Evolutionary conservation across 2,797 vertebrate species (phyloP).

Genomic region (Galagoides demidoff): DNA sequence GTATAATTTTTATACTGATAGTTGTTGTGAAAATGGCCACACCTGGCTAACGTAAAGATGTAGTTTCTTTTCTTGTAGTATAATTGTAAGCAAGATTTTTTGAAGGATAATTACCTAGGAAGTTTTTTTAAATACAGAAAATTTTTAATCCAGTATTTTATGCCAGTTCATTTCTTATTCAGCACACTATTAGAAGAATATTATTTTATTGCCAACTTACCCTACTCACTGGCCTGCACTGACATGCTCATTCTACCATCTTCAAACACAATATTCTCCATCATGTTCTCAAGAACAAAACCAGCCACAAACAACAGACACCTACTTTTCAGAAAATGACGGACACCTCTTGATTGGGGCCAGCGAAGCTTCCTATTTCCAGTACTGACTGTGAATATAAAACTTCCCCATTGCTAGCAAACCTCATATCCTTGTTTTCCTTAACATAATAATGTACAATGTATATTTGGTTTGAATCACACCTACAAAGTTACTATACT

Average conservation of each 20-base stretch:
- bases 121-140: conserved; percentile 25
- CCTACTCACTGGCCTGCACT: neutral
- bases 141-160: conserved; percentile 1
- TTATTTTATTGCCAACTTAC: conserved; percentile 14
- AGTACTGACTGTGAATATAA: neutral
- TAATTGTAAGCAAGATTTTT: conserved; percentile 14
- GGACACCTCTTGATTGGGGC: neutral
- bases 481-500: neutral
- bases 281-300: neutral
- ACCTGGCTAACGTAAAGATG: neutral
- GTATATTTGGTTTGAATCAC: neutral
- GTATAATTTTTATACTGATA: neutral
- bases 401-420: neutral
- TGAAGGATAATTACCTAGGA: neutral
- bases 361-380: conserved; percentile 3
- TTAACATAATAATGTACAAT: neutral
- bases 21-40: neutral
- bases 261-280: neutral
- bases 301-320: neutral
- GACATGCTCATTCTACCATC: neutral
- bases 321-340: neutral
- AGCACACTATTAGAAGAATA: neutral
- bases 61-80: neutral
- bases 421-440: neutral
- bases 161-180: neutral